phyloP scores from a whole-genome alignment of 92 coral and sea anemone species.

The Ricordea florida region DNA sequence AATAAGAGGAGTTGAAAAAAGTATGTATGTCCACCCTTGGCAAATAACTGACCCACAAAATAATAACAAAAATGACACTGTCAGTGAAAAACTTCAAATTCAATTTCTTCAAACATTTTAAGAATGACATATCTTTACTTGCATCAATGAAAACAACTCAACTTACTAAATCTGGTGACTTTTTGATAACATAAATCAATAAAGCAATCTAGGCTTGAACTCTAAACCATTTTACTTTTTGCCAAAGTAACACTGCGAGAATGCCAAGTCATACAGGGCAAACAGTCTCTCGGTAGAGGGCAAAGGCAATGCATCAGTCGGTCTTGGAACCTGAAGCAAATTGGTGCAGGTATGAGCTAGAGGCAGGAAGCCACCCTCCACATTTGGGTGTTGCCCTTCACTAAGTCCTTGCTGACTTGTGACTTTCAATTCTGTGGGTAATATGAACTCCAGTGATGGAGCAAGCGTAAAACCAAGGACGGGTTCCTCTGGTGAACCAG shows the following conservation, averaged over 20 bases:
- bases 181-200: too few relatives aligned
- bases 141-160: too few relatives aligned
- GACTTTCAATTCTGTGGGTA: constrained; percentile 42
- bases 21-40: too few relatives aligned
- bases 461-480: constrained; percentile 36
- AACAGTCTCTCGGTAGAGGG: constrained; percentile 33
- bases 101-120: too few relatives aligned
- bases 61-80: too few relatives aligned
- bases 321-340: constrained; percentile 44
- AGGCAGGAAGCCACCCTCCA: constrained; percentile 50
- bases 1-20: too few relatives aligned
- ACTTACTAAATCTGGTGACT: too few relatives aligned
- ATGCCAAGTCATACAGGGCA: constrained; percentile 32
- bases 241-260: constrained; percentile 47
- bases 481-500: constrained; percentile 35
- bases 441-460: constrained; percentile 25
- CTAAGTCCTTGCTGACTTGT: constrained; percentile 14
- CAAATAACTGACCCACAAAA: too few relatives aligned
- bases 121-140: too few relatives aligned
- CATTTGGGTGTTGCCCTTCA: constrained; percentile 15
- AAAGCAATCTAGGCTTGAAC: too few relatives aligned
- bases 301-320: constrained; percentile 22
- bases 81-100: too few relatives aligned
- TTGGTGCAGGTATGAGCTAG: constrained; percentile 40
- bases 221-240: too few relatives aligned